Evolutionary conservation across 2,888 invertebrate species (phyloP), one percentile per base, ranked within the genome.

Genomic region (Hemithea aestivaria): DNA sequence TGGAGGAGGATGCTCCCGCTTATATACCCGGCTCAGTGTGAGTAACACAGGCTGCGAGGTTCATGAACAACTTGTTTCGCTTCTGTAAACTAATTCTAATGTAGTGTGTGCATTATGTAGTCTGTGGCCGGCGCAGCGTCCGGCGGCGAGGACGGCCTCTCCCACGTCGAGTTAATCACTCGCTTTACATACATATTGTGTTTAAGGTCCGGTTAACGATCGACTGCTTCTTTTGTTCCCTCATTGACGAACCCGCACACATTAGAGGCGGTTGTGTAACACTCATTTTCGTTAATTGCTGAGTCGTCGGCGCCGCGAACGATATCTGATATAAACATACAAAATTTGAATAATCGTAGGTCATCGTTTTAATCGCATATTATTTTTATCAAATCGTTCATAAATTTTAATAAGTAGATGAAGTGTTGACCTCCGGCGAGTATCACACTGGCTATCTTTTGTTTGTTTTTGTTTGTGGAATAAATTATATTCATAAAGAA

Each of bases 21-120:
- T 75, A 53, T 74, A 75, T 75, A 74, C 46, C 12, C 29, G 20
- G 10, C 12, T 20, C 22, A 6, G n/a, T 1, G 20, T 2, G 20
- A 11, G 29, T 7, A 10, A 7, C 36, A 22, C 36, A 29, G 41
- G 26, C 41, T 32, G 16, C 9, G 12, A 24, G 10, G 28, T 25
- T 28, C 20, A 25, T 32, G 27, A 32, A 35, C 12, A 8, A 35
- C 31, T 20, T 6, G 23, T 22, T 32, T 21, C 8, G 7, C 32
- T 24, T 12, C 35, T 25, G 27, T 23, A 8, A 30, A 27, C 9
- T 11, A 30, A 23, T 7, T 7, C 20, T 20, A 27, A 27, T 27
- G 24, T 20, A 40, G n/a, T 27, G 31, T 26, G 24, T 27, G 26
- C 11, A 24, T 3, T 10, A 27, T 30, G n/a, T 35, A 35, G 23